Evolutionary conservation across 2,797 vertebrate genomes (phyloP), one percentile per base, ranked within the genome.

Genomic region (Mycteria americana): DNA sequence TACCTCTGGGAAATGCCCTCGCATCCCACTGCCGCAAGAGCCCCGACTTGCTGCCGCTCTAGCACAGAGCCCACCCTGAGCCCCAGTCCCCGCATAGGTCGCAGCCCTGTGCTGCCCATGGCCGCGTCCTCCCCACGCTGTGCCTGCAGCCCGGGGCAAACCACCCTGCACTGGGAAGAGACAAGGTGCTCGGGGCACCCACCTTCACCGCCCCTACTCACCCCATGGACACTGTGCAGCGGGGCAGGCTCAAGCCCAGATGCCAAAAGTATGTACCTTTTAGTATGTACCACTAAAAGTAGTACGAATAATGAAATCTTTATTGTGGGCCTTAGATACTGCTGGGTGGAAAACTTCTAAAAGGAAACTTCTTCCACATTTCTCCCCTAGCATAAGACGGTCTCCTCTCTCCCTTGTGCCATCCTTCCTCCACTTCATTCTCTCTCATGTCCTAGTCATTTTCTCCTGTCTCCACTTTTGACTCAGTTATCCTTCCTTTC

Each of bases 31-130:
- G 4, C 50, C 3, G 2, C 0, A 1, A 43, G n/a, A 75, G 53
- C 14, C 46, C 14, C 0, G 3, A n/a, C 17, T 22, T 2, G 2
- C 24, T 67, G 41, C 13, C 0, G 4, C 48, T 56, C 13, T 1
- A 3, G 31, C 41, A 59, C 13, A 27, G 31, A 94, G 19, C 6
- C 6, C 57, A n/a, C 21, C 14, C 24, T 9, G 14, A 53, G n/a
- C 30, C n/a, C 23, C 35, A 28, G 27, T 6, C 21, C 18, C 27
- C 1, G 0, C 2, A 6, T 3, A 5, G 25, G 7, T 68, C 45
- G 24, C 37, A 90, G 15, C 28, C 23, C 65, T 24, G 9, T 2
- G 3, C 18, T 0, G 3, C 8, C 24, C 9, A 1, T 2, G 12
- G 18, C 13, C 2, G 2, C 13, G 9, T 18, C 21, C 8, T 13